Evolutionary conservation across 2,113 vertebrate species (phyloP), one percentile per base, ranked within the genome.

Genomic region (Triplophysa dalaica): DNA sequence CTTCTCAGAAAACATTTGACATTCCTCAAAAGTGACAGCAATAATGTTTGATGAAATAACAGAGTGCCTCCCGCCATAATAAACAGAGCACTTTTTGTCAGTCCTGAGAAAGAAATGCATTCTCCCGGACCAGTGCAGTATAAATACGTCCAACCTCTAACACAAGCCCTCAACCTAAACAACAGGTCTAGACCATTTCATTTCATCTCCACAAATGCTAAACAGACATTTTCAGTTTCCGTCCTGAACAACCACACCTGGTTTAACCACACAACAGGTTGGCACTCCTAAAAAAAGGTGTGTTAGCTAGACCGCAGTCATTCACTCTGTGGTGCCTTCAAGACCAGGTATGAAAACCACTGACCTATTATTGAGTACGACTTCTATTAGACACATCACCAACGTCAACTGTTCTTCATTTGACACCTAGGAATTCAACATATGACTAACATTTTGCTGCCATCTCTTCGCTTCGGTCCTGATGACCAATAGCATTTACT

Each of bases 401-500:
- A 58, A 58, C 19, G 1, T 58, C 54, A 21, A n/a, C 64, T 38
- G 58, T 24, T 19, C 67, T 41, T 54, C 45, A 80, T 21, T 29
- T 11, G 8, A 66, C 21, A 66, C 19, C 45, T n/a, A 26, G 29
- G 58, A 75, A 70, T 24, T 74, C 64, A 21, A 41, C 56, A 50
- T 2, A 11, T 75, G 63, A 68, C 70, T 77, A 54, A 70, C 16
- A 50, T 16, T 63, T 58, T 56, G 41, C 29, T 14, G 45, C 33
- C 26, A 74, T 45, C 11, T 14, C 64, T 26, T 12, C 12, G 45
- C 29, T 13, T 11, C 17, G 41, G 14, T 67, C 58, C 29, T 24
- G n/a, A 81, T 3, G 22, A 3, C 14, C 13, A 10, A 8, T 45
- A 21, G 41, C n/a, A 69, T 79, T 17, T 65, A 26, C 52, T 75